A percentile compares a stretch with the other conserved stretches of the same genome.
phyloP scores from a whole-genome alignment of 2,113 vertebrate genomes.

The Haliaeetus leucogaster region DNA sequence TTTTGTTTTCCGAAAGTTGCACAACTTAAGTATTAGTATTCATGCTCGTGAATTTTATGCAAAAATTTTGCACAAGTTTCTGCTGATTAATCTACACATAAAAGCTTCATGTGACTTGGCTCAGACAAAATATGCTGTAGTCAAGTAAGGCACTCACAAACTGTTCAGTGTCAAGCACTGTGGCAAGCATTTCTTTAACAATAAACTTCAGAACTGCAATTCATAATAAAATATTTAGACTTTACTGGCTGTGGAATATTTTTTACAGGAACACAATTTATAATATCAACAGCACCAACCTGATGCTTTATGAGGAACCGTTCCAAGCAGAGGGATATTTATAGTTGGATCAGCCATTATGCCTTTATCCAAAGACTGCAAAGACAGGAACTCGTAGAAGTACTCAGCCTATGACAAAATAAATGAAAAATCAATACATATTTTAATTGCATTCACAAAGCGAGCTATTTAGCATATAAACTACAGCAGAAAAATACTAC shows the following conservation, averaged over 20 bases:
- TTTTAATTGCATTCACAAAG: not conserved
- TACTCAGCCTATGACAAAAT: slow-evolving; percentile 82
- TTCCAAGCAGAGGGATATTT: slow-evolving; percentile 85
- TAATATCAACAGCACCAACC: slow-evolving; percentile 71
- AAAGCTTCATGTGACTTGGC: not conserved
- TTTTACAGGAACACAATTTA: not conserved
- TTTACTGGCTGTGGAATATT: not conserved
- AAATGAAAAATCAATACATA: not conserved
- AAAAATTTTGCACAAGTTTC: not conserved
- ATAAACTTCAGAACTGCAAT: not conserved
- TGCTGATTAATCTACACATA: not conserved
- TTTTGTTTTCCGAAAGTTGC: not conserved
- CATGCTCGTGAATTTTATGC: not conserved
- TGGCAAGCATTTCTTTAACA: not conserved
- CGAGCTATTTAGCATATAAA: not conserved
- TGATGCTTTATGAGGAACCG: slow-evolving; percentile 85
- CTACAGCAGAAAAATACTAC: not conserved
- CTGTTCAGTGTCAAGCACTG: not conserved
- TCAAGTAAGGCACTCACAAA: not conserved
- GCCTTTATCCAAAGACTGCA: slow-evolving; percentile 87
- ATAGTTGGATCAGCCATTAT: slow-evolving; percentile 90
- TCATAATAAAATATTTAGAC: not conserved
- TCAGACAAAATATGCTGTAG: not conserved
- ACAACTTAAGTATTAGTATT: not conserved
- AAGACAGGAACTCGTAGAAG: slow-evolving; percentile 89